Evolutionary conservation across 2,888 invertebrate genomes (phyloP), one percentile per base, ranked within the genome.

Genomic region (Clitarchus hookeri): DNA sequence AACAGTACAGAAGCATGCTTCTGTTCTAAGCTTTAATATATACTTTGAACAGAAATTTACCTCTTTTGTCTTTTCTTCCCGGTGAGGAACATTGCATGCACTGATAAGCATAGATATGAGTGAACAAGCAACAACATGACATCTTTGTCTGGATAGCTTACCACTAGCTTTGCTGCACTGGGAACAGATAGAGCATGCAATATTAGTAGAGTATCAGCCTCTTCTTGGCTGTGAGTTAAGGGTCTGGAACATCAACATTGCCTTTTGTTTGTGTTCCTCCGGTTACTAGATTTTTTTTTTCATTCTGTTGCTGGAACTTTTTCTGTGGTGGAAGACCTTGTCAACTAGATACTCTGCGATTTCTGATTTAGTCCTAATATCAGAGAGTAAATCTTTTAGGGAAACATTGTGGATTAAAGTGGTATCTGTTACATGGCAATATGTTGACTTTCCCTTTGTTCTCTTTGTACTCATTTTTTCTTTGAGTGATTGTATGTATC

Each of bases 1-100:
- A n/a, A n/a, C n/a, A n/a, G n/a, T n/a, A n/a, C n/a, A n/a, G 36
- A 36, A 1, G 36, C 4, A 4, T 3, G 36, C 36, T 36, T 36
- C 4, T n/a, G n/a, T n/a, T n/a, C n/a, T n/a, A 77, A 77, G 25
- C 25, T 77, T 23, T 77, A 6, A 77, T 77, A 77, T 77, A 77
- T 77, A 25, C 77, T 12, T 8, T 77, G 77, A 77, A 12, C 6
- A 77, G 11, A 79, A 79, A 79, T 79, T 12, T n/a, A 26, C 79
- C n/a, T 79, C 79, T 79, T 79, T 79, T n/a, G 79, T 79, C 79
- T 79, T 79, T n/a, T n/a, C 79, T 79, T 79, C 9, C 78, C 4
- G 11, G 6, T 23, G 78, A 78, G 78, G 78, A 78, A 78, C 3
- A 78, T 23, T 78, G 6, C 19, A 78, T n/a, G 26, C 78, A 78